Evolutionary conservation across 2,888 invertebrate genomes (phyloP).

Genomic region (Monopis laevigella): DNA sequence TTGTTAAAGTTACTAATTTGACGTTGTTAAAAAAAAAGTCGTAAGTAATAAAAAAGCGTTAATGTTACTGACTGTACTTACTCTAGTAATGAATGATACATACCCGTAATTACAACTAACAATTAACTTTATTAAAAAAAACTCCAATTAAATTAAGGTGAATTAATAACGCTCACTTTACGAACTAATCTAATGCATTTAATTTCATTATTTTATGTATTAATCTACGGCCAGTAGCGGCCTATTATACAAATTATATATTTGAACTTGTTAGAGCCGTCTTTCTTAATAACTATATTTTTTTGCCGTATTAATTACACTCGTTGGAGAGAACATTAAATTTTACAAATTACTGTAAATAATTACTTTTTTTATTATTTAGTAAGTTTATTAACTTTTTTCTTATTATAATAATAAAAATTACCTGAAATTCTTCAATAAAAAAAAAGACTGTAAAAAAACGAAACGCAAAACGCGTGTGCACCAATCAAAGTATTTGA

Average conservation of each 20-base stretch:
- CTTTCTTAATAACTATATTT: too few relatives aligned
- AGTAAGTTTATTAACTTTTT: too few relatives aligned
- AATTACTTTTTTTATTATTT: too few relatives aligned
- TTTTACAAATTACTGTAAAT: too few relatives aligned
- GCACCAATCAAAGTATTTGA: slow-evolving; percentile 35
- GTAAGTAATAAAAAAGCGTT: neutral
- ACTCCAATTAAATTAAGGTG: slow-evolving; percentile 28
- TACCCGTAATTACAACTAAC: slow-evolving; percentile 27
- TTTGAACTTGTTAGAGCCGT: slow-evolving; percentile 22
- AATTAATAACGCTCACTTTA: slow-evolving; percentile 32
- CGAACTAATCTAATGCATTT: slow-evolving; percentile 28
- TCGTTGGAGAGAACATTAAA: too few relatives aligned
- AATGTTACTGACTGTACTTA: slow-evolving; percentile 3
- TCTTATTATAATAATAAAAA: too few relatives aligned
- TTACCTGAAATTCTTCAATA: too few relatives aligned
- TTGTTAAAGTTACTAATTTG: too few relatives aligned
- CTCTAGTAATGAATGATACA: slow-evolving; percentile 9
- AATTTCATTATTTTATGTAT: slow-evolving; percentile 20
- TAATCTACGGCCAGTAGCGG: slow-evolving; percentile 20
- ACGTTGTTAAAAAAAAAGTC: neutral
- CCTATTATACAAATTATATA: slow-evolving; percentile 23
- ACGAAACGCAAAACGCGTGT: slow-evolving; percentile 29
- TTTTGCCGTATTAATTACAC: too few relatives aligned
- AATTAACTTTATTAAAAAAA: slow-evolving; percentile 30
- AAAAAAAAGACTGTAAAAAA: slow-evolving; percentile 3